Evolutionary conservation across 2,113 vertebrate species (phyloP), one percentile per base, ranked within the genome.

Genomic region (Gavialis gangeticus): DNA sequence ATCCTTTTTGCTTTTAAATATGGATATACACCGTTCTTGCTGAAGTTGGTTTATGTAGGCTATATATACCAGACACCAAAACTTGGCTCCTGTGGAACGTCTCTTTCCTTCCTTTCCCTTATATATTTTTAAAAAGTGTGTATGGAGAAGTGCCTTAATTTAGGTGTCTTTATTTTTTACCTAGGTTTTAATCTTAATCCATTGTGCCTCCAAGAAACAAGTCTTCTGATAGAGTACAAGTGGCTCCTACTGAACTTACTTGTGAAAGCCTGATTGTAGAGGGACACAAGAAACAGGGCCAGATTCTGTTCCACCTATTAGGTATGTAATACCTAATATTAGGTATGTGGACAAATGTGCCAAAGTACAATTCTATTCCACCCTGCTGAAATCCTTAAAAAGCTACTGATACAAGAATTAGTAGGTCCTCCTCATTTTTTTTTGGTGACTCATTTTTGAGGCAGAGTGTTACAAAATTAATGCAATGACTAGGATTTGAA

Each of bases 61-160:
- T 19, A 4, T 12, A 2, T 54, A 12, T 2, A 56, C 2, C 18
- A 30, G 2, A 90, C 28, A 76, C 83, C 28, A 5, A 4, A 54
- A 55, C 59, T 54, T 88, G 78, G 5, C 3, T 3, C 28, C 0
- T 0, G 0, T 55, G 28, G 5, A 9, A 84, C 19, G 3, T 28
- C 3, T 60, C 22, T 88, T n/a, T 67, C 73, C 91, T 57, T 73
- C 46, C 46, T 46, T 46, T 46, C 46, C 46, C 46, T 46, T 46
- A 46, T 46, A 46, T 46, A 46, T 46, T 46, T 46, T 46, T 46
- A 9, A 46, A 46, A 46, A 46, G 46, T 46, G 46, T 46, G 46
- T 46, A 46, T 46, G 8, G 46, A 46, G 46, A 7, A 46, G 46
- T 9, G 8, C 46, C 46, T 46, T 46, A 46, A 57, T 87, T 62